Conservation (phyloP, 2,888 invertebrate genomes). For the Oeneis ivallda region DNA sequence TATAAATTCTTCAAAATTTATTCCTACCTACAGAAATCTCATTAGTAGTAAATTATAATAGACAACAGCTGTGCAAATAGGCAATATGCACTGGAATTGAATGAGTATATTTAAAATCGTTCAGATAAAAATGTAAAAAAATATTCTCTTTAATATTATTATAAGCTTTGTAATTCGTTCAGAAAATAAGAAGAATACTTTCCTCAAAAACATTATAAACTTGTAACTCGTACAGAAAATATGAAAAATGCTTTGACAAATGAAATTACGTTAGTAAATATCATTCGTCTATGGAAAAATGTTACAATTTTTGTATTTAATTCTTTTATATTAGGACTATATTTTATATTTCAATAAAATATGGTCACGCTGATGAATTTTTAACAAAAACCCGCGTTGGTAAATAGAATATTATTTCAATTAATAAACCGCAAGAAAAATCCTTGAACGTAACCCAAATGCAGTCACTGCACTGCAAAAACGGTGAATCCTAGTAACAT, state of each 20-base stretch:
- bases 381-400: too few species aligned
- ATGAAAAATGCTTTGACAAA: too few species aligned
- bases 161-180: too few species aligned
- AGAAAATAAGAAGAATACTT: too few species aligned
- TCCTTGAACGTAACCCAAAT: constrained; percentile 15
- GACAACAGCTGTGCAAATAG: constrained; percentile 34
- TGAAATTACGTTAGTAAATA: too few species aligned
- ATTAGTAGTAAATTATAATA: constrained; percentile 46
- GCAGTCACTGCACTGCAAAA: constrained; percentile 4
- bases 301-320: too few species aligned
- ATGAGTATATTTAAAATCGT: neutral
- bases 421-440: neutral
- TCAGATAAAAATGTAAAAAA: neutral
- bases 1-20: constrained; percentile 40
- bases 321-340: too few species aligned
- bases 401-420: neutral
- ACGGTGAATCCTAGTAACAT: constrained; percentile 39
- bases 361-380: too few species aligned
- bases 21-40: constrained; percentile 39
- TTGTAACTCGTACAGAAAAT: too few species aligned
- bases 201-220: too few species aligned
- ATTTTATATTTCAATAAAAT: too few species aligned
- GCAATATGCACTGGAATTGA: constrained; percentile 7
- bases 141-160: neutral
- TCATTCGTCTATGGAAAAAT: too few species aligned